Conservation (phyloP, 37 sponge, comb jelly and placozoan genomes). For the Cliona cf. orientalis region DNA sequence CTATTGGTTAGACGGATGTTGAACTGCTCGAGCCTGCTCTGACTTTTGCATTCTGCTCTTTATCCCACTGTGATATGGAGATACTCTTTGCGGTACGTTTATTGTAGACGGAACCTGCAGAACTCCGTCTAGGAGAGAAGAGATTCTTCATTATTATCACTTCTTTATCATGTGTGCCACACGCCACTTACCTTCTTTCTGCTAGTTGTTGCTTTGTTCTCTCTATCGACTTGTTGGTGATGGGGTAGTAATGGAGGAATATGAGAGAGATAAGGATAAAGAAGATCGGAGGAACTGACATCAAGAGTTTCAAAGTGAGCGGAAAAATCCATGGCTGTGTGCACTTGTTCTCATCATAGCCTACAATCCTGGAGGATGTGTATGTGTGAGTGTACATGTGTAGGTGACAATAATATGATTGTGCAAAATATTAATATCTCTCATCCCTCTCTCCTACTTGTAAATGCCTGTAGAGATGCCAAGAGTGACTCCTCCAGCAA, state of each 20-base stretch:
- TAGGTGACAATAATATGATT: not conserved
- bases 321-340: constrained; percentile 65
- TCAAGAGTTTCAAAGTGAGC: constrained; percentile 65
- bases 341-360: constrained; percentile 73
- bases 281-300: constrained; percentile 67
- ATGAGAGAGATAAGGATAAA: constrained; percentile 64
- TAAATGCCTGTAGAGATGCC: constrained; percentile 82
- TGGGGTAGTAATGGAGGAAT: constrained; percentile 74
- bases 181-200: constrained; percentile 39
- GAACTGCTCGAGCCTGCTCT: no score
- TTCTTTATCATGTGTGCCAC: no score
- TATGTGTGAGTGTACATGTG: not conserved
- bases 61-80: no score
- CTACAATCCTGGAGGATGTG: constrained; percentile 53
- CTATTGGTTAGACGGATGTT: no score
- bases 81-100: no score
- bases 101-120: no score
- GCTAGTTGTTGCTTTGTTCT: constrained; percentile 37
- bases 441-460: constrained; percentile 63
- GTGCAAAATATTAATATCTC: not conserved
- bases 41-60: no score
- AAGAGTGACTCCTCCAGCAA: constrained; percentile 84
- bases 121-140: no score
- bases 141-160: no score
- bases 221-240: constrained; percentile 54